Evolutionary conservation across 2,888 invertebrate species (phyloP).

Genomic region (Cistogaster globosa): DNA sequence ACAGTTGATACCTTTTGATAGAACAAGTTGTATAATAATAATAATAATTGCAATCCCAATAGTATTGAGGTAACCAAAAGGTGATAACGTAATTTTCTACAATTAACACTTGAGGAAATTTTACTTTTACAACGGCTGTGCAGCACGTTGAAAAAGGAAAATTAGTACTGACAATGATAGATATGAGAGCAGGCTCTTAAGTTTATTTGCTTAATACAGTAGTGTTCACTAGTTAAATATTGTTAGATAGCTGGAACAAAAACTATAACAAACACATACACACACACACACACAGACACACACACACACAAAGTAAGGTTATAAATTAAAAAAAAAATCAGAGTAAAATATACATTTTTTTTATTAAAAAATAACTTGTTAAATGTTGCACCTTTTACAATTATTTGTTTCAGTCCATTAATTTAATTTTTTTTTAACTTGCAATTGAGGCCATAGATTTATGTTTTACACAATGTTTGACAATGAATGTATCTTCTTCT

Average conservation of each 20-base stretch:
- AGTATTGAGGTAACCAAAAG: slow-evolving; percentile 13
- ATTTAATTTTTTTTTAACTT: too few relatives aligned
- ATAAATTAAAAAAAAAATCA: too few relatives aligned
- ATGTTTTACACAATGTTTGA: too few relatives aligned
- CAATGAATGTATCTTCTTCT: too few relatives aligned
- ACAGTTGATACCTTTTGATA: slow-evolving; percentile 12
- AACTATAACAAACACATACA: too few relatives aligned
- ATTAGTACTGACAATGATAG: slow-evolving; percentile 20
- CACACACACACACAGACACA: too few relatives aligned
- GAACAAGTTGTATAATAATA: slow-evolving; percentile 34
- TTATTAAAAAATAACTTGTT: too few relatives aligned
- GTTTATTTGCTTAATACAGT: not conserved
- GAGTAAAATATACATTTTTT: too few relatives aligned
- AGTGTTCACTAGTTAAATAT: not conserved
- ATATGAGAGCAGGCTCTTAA: not conserved
- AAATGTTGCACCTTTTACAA: too few relatives aligned
- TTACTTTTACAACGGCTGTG: slow-evolving; percentile 64
- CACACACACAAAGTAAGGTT: too few relatives aligned
- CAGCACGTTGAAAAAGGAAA: slow-evolving; percentile 27
- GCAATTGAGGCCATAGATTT: too few relatives aligned
- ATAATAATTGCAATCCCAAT: not conserved
- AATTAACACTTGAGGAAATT: slow-evolving; percentile 66
- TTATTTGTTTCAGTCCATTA: too few relatives aligned
- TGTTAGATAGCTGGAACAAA: not conserved
- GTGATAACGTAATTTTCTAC: slow-evolving; percentile 67